Conservation (phyloP, 1,140 invertebrate species). For the Hylaeus anthracinus region DNA sequence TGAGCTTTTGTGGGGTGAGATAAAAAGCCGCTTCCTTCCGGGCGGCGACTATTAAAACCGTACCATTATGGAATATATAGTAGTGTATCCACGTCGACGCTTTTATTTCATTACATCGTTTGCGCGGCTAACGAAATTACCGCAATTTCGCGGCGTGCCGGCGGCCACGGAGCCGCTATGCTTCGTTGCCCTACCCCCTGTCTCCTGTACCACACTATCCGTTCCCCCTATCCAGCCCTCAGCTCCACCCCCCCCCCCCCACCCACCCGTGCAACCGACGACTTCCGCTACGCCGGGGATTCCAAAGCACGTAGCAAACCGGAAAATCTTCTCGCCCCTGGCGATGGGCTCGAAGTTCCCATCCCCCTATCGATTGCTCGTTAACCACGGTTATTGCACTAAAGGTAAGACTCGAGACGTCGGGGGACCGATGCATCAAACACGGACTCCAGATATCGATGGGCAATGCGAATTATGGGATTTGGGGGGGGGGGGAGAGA, state of each 20-base stretch:
- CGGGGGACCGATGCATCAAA: conserved; percentile 20
- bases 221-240: not conserved
- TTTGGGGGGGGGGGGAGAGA: no score
- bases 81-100: conserved; percentile 46
- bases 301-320: conserved; percentile 1
- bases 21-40: conserved; percentile 59
- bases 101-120: conserved; percentile 73
- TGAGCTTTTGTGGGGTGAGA: conserved; percentile 35
- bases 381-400: conserved; percentile 40
- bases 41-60: conserved; percentile 58
- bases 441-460: not conserved
- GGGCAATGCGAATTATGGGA: not conserved
- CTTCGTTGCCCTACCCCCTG: not conserved
- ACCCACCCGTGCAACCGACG: not conserved
- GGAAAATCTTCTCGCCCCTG: conserved; percentile 25
- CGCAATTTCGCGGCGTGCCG: conserved; percentile 60
- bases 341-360: conserved; percentile 10
- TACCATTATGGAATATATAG: conserved; percentile 56
- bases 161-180: conserved; percentile 13
- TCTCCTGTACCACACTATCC: no score
- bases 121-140: conserved; percentile 68
- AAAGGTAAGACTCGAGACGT: not conserved
- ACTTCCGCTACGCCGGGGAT: conserved; percentile 15
- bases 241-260: not conserved
- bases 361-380: conserved; percentile 31